phyloP scores from a whole-genome alignment of 2,888 invertebrate genomes.

The Dolichopus griseipennis region DNA sequence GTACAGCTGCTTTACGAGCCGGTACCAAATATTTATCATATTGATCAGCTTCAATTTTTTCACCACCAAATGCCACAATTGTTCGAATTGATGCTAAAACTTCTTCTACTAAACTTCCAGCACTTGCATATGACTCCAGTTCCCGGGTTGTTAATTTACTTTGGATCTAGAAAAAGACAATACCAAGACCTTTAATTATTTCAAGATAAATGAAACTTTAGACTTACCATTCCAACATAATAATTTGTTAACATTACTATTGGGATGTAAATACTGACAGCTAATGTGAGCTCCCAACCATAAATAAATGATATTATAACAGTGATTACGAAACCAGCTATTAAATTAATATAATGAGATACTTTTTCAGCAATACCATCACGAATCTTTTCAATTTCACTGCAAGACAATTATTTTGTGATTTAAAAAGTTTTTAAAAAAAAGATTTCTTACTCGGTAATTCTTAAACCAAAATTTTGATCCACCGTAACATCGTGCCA shows the following conservation, averaged over 20 bases:
- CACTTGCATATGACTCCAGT: conserved; percentile 61
- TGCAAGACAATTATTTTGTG: conserved; percentile 30
- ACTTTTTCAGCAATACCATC: conserved; percentile 78
- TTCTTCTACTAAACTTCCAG: conserved; percentile 67
- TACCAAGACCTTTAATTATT: background rate
- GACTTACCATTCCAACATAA: conserved; percentile 59
- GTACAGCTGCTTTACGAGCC: conserved; percentile 53
- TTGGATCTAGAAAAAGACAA: conserved; percentile 46
- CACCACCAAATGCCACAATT: conserved; percentile 68
- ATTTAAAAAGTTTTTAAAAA: background rate
- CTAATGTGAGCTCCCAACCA: conserved; percentile 76
- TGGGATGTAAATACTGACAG: conserved; percentile 67
- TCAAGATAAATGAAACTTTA: background rate
- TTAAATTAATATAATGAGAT: conserved; percentile 59
- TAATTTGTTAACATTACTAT: conserved; percentile 62
- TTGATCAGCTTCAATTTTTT: conserved; percentile 57
- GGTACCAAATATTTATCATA: conserved; percentile 45
- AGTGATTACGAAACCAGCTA: conserved; percentile 42
- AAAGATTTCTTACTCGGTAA: conserved; percentile 52
- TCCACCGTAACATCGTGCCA: conserved; percentile 64
- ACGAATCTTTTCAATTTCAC: conserved; percentile 67
- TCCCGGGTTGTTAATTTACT: conserved; percentile 56
- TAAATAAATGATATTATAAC: conserved; percentile 57
- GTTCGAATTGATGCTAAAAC: conserved; percentile 63
- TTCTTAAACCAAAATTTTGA: conserved; percentile 62